These are phyloP conservation scores for Grallaria varia DNA, from an alignment of 2,113 vertebrate genomes.

Conservation along the genomic window DNA sequence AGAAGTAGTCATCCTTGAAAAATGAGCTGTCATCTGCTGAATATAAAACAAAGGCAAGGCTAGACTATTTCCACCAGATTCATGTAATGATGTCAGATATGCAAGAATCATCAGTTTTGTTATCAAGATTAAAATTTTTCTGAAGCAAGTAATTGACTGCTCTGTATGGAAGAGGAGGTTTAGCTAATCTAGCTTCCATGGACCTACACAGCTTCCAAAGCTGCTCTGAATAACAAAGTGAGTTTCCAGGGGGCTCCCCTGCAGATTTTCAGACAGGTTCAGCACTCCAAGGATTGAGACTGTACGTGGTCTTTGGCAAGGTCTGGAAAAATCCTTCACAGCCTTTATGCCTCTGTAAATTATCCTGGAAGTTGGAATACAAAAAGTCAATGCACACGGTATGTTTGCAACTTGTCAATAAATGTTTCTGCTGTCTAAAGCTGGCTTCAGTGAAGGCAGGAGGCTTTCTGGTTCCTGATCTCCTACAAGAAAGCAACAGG, in stretches of 20 bases:
- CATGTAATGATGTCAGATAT: neutral
- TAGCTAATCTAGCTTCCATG: neutral
- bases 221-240: neutral
- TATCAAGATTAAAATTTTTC: neutral
- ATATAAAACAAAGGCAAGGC: neutral
- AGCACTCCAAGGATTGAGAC: neutral
- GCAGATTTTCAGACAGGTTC: neutral
- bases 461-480: neutral
- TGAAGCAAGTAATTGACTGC: neutral
- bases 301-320: neutral
- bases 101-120: neutral
- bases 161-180: neutral
- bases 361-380: neutral
- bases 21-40: neutral
- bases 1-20: neutral
- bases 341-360: neutral
- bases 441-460: neutral
- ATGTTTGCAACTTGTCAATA: neutral
- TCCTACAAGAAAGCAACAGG: neutral
- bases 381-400: neutral
- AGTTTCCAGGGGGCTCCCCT: neutral
- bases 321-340: neutral
- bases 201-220: neutral
- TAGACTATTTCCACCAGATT: neutral
- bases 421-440: neutral